phyloP scores from a whole-genome alignment of 1,140 invertebrate species.

The Drosophila burlai region DNA sequence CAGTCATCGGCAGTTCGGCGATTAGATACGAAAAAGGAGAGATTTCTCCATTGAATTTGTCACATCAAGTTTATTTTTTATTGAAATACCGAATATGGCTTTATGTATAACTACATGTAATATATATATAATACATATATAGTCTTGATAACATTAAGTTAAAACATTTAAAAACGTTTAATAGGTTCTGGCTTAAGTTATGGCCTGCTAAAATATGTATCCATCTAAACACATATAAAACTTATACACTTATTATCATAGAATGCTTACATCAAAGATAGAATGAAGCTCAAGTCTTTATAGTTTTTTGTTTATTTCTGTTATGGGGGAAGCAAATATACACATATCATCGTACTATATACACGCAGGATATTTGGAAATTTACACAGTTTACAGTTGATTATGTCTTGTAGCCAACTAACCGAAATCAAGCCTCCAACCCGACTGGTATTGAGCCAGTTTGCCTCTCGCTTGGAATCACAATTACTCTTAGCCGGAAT shows the following conservation, averaged over 20 bases:
- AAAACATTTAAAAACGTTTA: constrained; percentile 64
- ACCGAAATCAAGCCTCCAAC: constrained; percentile 27
- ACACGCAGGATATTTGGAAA: constrained; percentile 47
- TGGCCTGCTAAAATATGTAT: constrained; percentile 54
- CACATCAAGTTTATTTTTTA: constrained; percentile 78
- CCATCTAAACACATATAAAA: constrained; percentile 52
- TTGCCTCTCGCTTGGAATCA: constrained; percentile 41
- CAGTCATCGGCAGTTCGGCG: constrained; percentile 8
- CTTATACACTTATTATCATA: constrained; percentile 68
- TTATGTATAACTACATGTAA: constrained; percentile 54
- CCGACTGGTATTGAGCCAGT: constrained; percentile 19
- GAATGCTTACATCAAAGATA: constrained; percentile 77
- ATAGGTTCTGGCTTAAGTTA: constrained; percentile 43
- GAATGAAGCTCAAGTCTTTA: constrained; percentile 83
- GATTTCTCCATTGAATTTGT: constrained; percentile 35
- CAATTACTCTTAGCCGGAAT: constrained; percentile 39
- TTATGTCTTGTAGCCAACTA: constrained; percentile 18
- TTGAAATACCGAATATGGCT: constrained; percentile 72
- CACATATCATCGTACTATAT: constrained; percentile 54
- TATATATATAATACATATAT: constrained; percentile 47
- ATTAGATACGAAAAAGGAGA: neutral
- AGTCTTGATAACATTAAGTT: constrained; percentile 49
- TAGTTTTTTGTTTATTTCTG: constrained; percentile 56
- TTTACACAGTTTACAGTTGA: constrained; percentile 59
- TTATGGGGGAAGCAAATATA: constrained; percentile 66